Evolutionary conservation across 2,888 invertebrate species (phyloP).

Genomic region (Diogma glabrata): DNA sequence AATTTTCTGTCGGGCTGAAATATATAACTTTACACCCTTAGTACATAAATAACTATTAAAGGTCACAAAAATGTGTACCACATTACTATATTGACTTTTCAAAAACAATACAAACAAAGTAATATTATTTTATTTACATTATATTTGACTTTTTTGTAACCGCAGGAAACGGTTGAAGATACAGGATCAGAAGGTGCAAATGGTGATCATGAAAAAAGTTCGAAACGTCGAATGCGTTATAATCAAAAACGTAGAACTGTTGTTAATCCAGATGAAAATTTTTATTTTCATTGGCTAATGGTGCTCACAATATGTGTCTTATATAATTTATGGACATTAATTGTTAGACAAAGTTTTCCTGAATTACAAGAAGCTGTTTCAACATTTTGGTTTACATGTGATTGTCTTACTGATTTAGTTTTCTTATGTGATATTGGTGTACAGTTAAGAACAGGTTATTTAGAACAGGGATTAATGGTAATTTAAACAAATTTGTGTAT

Average conservation of each 20-base stretch:
- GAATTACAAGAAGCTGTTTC: slow-evolving; percentile 70
- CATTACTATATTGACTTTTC: no score
- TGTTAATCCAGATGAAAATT: slow-evolving; percentile 90
- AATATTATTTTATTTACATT: no score
- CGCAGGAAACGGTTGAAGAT: slow-evolving; percentile 52
- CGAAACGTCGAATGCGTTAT: slow-evolving; percentile 51
- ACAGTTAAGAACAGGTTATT: slow-evolving; percentile 86
- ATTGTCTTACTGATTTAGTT: slow-evolving; percentile 74
- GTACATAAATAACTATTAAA: no score
- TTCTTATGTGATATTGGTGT: slow-evolving; percentile 82
- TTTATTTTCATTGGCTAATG: slow-evolving; percentile 93
- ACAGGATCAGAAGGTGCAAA: slow-evolving; percentile 58
- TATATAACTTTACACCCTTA: no score
- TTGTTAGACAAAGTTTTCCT: slow-evolving; percentile 88
- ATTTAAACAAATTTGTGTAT: slow-evolving; percentile 15
- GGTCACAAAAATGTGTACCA: no score
- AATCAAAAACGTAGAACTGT: slow-evolving; percentile 67
- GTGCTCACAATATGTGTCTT: slow-evolving; percentile 78
- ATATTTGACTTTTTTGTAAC: no score
- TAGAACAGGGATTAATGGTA: slow-evolving; percentile 88
- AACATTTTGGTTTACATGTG: slow-evolving; percentile 68
- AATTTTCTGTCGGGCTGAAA: no score
- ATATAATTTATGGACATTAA: slow-evolving; percentile 92
- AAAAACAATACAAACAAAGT: no score
- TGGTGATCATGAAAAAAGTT: slow-evolving; percentile 43